These are phyloP conservation scores for Phoxinus dragarum DNA, from an alignment of 2,797 vertebrate genomes.

Conservation along the genomic window DNA sequence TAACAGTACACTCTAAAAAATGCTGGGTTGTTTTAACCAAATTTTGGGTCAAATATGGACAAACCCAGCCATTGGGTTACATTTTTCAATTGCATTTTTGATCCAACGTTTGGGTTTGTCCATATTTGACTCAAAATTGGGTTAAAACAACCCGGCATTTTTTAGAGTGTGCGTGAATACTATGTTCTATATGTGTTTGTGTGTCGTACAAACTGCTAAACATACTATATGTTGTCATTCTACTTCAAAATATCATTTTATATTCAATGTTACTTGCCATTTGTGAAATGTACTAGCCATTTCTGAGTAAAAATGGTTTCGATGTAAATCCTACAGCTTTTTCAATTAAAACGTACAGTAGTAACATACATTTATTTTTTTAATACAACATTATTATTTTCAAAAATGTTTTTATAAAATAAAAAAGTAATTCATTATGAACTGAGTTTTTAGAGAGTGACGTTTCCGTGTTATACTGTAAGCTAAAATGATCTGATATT, in stretches of 20 bases:
- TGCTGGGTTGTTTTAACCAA: too few species aligned
- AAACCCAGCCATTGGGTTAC: too few species aligned
- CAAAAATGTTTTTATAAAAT: neutral
- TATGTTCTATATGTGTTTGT: too few species aligned
- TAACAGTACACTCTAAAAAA: too few species aligned
- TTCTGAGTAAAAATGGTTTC: neutral
- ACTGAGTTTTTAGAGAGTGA: neutral
- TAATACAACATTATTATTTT: neutral
- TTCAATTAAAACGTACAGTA: neutral
- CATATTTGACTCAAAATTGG: too few species aligned
- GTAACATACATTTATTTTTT: neutral
- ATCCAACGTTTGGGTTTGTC: too few species aligned
- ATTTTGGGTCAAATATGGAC: too few species aligned
- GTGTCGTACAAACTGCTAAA: too few species aligned
- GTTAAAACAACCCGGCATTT: too few species aligned
- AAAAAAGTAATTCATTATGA: neutral
- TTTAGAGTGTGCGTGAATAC: too few species aligned
- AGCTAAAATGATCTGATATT: neutral
- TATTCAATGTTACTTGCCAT: neutral
- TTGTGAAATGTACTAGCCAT: neutral
- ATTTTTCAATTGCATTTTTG: too few species aligned
- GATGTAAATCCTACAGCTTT: neutral
- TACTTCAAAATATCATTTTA: neutral
- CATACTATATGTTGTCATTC: neutral
- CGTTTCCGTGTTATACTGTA: too few species aligned